phyloP scores from a whole-genome alignment of 2,888 invertebrate species.

The Cremastobaeus sp. region DNA sequence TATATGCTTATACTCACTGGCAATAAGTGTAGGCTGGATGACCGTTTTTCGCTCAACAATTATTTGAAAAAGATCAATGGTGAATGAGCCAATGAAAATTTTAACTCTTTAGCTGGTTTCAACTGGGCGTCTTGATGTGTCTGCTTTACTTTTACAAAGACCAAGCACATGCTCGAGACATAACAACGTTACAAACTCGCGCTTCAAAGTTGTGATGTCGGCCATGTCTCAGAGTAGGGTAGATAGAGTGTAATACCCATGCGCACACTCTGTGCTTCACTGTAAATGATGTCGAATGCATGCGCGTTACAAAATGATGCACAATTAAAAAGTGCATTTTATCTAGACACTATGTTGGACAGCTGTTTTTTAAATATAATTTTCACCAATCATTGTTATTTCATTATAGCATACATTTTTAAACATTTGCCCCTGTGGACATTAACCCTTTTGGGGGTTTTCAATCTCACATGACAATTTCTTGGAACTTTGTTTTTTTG shows the following conservation, averaged over 20 bases:
- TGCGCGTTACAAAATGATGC: constrained; percentile 54
- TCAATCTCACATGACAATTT: no score
- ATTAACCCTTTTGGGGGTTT: no score
- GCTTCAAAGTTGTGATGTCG: constrained; percentile 77
- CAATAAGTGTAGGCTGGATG: constrained; percentile 64
- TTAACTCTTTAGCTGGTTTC: constrained; percentile 16
- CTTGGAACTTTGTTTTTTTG: no score
- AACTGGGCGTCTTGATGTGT: constrained; percentile 37
- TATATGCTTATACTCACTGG: constrained; percentile 65
- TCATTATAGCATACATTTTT: not conserved
- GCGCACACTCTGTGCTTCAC: constrained; percentile 66
- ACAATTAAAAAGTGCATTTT: constrained; percentile 52
- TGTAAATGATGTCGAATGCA: constrained; percentile 60
- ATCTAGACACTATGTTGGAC: constrained; percentile 22
- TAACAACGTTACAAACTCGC: constrained; percentile 72
- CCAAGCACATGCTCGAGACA: constrained; percentile 62
- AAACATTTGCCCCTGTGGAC: no score
- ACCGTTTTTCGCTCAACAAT: constrained; percentile 64
- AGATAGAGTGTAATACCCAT: constrained; percentile 69
- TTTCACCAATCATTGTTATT: not conserved
- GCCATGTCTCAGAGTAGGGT: constrained; percentile 72
- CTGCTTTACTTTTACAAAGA: constrained; percentile 60
- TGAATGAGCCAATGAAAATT: constrained; percentile 25
- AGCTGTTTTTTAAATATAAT: no score
- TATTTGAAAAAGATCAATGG: constrained; percentile 61